Evolutionary conservation across 2,888 invertebrate species (phyloP).

Genomic region (Tethea ocularis): DNA sequence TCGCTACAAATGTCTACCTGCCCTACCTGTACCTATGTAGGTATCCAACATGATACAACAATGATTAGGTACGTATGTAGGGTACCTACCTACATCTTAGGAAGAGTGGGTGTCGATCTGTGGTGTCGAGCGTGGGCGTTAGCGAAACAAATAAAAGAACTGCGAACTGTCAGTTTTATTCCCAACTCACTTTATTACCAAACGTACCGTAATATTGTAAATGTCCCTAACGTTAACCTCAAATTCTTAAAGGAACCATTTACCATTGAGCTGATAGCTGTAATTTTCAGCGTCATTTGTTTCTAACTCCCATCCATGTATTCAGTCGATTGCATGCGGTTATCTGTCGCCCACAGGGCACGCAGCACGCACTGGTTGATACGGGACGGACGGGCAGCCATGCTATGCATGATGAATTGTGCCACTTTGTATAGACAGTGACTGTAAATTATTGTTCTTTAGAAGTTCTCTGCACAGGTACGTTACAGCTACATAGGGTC

Average conservation of each 20-base stretch:
- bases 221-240: background rate
- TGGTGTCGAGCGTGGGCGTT: background rate
- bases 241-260: background rate
- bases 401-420: background rate
- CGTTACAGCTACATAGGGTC: too few species aligned
- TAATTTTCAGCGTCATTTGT: slow-evolving; percentile 32
- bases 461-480: background rate
- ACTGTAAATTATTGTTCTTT: background rate
- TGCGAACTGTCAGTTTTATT: slow-evolving; percentile 1
- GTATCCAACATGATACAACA: background rate
- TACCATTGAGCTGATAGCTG: slow-evolving; percentile 12
- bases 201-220: background rate
- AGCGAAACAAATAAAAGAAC: background rate
- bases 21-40: too few species aligned
- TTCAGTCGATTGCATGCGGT: slow-evolving; percentile 22
- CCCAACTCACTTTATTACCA: background rate
- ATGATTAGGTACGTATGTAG: too few species aligned
- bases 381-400: slow-evolving; percentile 11
- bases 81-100: background rate
- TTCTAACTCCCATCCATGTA: background rate
- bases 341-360: slow-evolving; percentile 30
- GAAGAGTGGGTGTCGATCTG: background rate
- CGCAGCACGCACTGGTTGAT: slow-evolving; percentile 16
- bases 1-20: too few species aligned
- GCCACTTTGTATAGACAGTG: background rate